These are phyloP conservation scores for Grammomys surdaster DNA, from an alignment of 2,113 vertebrate species.

Conservation along the genomic window DNA sequence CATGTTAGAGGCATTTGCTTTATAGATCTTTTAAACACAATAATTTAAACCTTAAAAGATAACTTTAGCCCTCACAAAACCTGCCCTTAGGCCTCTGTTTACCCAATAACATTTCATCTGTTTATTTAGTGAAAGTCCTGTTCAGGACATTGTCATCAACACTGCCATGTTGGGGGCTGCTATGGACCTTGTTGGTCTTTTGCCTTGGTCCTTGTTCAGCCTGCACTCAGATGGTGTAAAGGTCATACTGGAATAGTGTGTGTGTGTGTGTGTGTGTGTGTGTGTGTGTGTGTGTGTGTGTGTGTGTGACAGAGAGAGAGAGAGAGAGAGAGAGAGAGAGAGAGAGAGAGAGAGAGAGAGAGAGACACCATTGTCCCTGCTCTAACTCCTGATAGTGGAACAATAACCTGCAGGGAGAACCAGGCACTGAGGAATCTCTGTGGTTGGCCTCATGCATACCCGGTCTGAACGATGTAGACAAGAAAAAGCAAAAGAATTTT, in stretches of 20 bases:
- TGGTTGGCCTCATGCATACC: neutral
- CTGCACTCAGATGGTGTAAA: neutral
- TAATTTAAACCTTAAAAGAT: neutral
- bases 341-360: no score
- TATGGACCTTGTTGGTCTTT: neutral
- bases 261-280: no score
- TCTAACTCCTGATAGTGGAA: slow-evolving; percentile 34
- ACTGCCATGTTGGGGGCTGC: neutral
- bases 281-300: no score
- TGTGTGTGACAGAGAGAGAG: no score
- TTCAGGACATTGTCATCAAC: neutral
- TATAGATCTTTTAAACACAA: neutral
- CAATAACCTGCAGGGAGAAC: neutral
- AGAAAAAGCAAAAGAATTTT: neutral
- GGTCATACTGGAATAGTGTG: neutral
- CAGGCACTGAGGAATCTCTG: neutral
- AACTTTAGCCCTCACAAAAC: neutral
- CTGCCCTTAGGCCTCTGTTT: neutral
- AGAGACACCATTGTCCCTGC: neutral
- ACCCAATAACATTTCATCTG: neutral
- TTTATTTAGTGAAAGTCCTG: neutral
- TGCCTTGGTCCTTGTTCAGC: neutral
- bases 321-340: no score
- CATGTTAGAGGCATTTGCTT: neutral
- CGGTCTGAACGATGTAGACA: slow-evolving; percentile 49